Evolutionary conservation across 2,797 vertebrate genomes (phyloP), one percentile per base, ranked within the genome.

Genomic region (Galagoides demidoff): DNA sequence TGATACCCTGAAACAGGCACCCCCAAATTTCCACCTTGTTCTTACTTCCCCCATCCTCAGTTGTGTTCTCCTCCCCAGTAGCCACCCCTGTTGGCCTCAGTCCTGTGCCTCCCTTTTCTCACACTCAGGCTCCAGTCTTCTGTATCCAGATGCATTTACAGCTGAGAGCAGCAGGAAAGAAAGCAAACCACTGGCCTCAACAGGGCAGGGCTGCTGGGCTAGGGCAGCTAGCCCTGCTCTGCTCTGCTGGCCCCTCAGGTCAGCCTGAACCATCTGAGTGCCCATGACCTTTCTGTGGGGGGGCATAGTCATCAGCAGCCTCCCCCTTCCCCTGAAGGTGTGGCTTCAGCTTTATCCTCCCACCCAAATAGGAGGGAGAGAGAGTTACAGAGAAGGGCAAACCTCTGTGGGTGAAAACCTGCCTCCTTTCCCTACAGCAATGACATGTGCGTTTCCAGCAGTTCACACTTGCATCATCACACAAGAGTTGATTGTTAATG

Each of bases 1-100:
- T 7, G 55, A 31, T 55, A 49, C 9, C 8, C 19, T 31, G 19
- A 64, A 49, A 9, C 25, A 31, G 34, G n/a, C 7, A 19, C 11
- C 63, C 13, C 10, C 20, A 16, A 25, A 10, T 10, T 5, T 39
- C 43, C 19, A 23, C 45, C 23, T 4, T 49, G 5, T 14, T 61
- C 43, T 34, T 20, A 52, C 2, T 49, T 71, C 17, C 5, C 2
- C 52, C 27, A 7, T 45, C 34, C 37, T 81, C 29, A 13, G 12
- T 9, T 1, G 0, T 16, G 3, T 1, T 29, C 5, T 25, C 39
- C 4, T 6, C 29, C 2, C 19, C 23, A 27, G 52, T 22, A 2
- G 13, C 13, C 19, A 1, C 49, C 7, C 39, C 39, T 14, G 13
- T 10, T 9, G 1, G 37, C 19, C 17, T 1, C 22, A 2, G 39